Evolutionary conservation across 2,888 invertebrate genomes (phyloP).

Genomic region (Lithophane ornitopus): DNA sequence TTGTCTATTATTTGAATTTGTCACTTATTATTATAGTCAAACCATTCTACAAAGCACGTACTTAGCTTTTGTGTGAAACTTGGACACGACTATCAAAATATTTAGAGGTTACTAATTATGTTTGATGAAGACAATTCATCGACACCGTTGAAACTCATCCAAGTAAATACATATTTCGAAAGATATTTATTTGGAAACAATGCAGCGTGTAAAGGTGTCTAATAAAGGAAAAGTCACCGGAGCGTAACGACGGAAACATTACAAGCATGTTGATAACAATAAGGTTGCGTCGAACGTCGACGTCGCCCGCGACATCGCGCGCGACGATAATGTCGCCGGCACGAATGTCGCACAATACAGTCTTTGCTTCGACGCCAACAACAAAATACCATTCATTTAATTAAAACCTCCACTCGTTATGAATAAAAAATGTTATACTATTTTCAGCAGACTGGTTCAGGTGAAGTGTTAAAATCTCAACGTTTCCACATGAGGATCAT

Average conservation of each 20-base stretch:
- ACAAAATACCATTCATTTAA: slow-evolving; percentile 86
- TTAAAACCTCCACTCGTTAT: slow-evolving; percentile 83
- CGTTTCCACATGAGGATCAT: slow-evolving; percentile 88
- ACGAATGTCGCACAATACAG: slow-evolving; percentile 73
- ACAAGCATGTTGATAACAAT: slow-evolving; percentile 72
- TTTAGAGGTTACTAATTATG: slow-evolving; percentile 23
- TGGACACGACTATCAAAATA: slow-evolving; percentile 26
- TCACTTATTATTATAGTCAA: slow-evolving; percentile 6
- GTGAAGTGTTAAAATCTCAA: slow-evolving; percentile 90
- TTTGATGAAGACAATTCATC: slow-evolving; percentile 15
- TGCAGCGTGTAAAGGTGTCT: slow-evolving; percentile 64
- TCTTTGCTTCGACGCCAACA: slow-evolving; percentile 73
- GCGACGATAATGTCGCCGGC: slow-evolving; percentile 60
- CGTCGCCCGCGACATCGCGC: slow-evolving; percentile 53
- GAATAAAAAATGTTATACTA: slow-evolving; percentile 83
- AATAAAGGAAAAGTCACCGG: slow-evolving; percentile 72
- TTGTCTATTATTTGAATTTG: slow-evolving; percentile 28
- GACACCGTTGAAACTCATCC: slow-evolving; percentile 22
- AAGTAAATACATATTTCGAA: slow-evolving; percentile 28
- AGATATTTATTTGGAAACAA: slow-evolving; percentile 45
- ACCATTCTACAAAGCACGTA: slow-evolving; percentile 18
- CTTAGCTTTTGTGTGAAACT: slow-evolving; percentile 12
- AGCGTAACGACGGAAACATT: slow-evolving; percentile 75
- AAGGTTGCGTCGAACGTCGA: slow-evolving; percentile 55
- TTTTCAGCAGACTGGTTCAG: slow-evolving; percentile 86